Conservation (phyloP, 2,888 invertebrate species). For the Tupiocoris notatus region DNA sequence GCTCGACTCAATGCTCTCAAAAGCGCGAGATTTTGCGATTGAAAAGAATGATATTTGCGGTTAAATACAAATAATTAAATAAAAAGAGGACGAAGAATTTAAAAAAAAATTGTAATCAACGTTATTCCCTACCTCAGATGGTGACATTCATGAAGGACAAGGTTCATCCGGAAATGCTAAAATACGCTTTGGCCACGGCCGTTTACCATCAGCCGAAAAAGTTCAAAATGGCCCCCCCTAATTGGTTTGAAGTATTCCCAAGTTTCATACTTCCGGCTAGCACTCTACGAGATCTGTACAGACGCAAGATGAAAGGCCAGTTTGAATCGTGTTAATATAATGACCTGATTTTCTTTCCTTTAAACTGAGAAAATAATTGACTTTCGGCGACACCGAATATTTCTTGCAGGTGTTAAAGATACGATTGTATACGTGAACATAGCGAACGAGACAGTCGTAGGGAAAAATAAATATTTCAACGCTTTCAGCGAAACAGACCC, state of each 20-base stretch:
- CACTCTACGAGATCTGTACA: conserved; percentile 36
- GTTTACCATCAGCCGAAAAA: conserved; percentile 36
- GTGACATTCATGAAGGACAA: conserved; percentile 28
- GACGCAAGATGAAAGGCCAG: conserved; percentile 40
- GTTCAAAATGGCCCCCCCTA: conserved; percentile 38
- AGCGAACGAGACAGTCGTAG: conserved; percentile 35
- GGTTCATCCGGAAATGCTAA: conserved; percentile 26
- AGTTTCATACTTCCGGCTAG: conserved; percentile 35
- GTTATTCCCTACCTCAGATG: not conserved
- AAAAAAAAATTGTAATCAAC: too few relatives aligned
- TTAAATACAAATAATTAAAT: too few relatives aligned
- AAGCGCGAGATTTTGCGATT: too few relatives aligned
- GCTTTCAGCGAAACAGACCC: conserved; percentile 41
- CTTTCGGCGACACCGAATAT: not conserved
- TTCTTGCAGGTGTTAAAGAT: conserved; percentile 31
- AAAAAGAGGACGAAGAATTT: too few relatives aligned
- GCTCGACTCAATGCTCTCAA: too few relatives aligned
- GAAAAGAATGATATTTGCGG: too few relatives aligned
- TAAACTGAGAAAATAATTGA: not conserved
- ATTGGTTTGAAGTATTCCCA: conserved; percentile 40
- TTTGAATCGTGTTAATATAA: not conserved
- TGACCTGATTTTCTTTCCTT: too few relatives aligned
- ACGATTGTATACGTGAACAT: conserved; percentile 39
- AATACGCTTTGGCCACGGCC: conserved; percentile 35
- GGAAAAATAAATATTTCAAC: conserved; percentile 39